A percentile compares a stretch with the other conserved stretches of the same genome.
Evolutionary conservation across 1,140 invertebrate genomes (phyloP).

Genomic region (Campodea augens): DNA sequence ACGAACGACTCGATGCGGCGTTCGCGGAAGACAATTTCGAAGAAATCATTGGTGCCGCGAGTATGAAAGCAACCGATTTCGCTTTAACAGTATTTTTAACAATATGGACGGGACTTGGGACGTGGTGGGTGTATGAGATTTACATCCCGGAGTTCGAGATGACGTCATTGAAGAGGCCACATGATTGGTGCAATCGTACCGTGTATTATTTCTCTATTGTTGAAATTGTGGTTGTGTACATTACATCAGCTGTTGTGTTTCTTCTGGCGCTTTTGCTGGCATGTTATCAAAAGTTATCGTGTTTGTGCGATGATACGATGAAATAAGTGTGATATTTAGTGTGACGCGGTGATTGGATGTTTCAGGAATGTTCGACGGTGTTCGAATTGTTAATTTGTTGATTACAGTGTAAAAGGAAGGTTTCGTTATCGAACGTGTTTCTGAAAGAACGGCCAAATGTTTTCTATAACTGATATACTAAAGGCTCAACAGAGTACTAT

Average conservation of each 20-base stretch:
- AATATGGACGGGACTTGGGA: slow-evolving; percentile 52
- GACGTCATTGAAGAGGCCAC: slow-evolving; percentile 42
- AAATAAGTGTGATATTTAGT: background rate
- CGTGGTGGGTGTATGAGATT: slow-evolving; percentile 59
- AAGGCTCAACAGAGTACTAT: no score
- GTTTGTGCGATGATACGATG: background rate
- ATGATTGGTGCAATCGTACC: slow-evolving; percentile 52
- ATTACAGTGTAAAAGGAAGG: no score
- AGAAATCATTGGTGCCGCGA: slow-evolving; percentile 17
- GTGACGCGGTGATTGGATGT: no score
- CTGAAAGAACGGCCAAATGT: no score
- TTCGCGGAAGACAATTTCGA: slow-evolving; percentile 21
- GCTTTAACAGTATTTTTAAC: slow-evolving; percentile 45
- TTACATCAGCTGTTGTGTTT: slow-evolving; percentile 32
- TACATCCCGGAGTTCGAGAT: slow-evolving; percentile 48
- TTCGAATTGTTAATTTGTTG: no score
- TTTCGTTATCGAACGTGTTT: no score
- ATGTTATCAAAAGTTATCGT: background rate
- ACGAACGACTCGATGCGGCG: slow-evolving; percentile 32
- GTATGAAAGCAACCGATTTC: slow-evolving; percentile 28
- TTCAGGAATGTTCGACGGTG: no score
- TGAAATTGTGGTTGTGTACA: slow-evolving; percentile 46
- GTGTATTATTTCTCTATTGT: slow-evolving; percentile 57
- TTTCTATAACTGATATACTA: no score
- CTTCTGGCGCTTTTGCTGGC: slow-evolving; percentile 36